Base-by-base conservation (phyloP, 2,888 invertebrate genomes). In the Syrista parreyssii region DNA sequence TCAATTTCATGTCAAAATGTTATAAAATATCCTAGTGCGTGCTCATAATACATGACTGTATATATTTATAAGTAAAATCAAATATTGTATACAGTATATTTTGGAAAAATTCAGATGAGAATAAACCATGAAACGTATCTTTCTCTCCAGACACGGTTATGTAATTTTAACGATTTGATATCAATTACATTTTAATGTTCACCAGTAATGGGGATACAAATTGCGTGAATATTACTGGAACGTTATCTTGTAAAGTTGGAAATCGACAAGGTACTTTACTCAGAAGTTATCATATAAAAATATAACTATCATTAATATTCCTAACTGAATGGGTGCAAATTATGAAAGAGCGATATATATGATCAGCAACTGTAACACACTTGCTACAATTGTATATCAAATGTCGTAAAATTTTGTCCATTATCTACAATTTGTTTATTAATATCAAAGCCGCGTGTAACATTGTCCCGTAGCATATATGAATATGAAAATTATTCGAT, bases 1-100 rank as follows among this genome's bases (percentile, higher is more conserved):
- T 91, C 88, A 90, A 89, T 88, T 87, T 89, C 86, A 84, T 89
- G 88, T 89, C 86, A 81, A 79, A 80, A 78, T 68, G 68, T 80
- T 84, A 82, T 80, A 82, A 84, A 82, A 84, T 87, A 85, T 87
- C 86, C 84, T 87, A 89, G 89, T 89, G 88, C 86, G 90, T 87
- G 82, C 83, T 87, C 86, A 77, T 78, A 79, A 82, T 68, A 76
- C 87, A 87, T 87, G 86, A 89, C 88, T 91, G 90, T 91, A 91
- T 88, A 91, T 90, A 91, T 90, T 88, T 89, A 89, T 90, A 90
- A 89, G 87, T 89, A 87, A 89, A 90, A 86, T 89, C 87, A 89
- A 90, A 90, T 89, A 90, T 90, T 91, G 90, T 91, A 91, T 90
- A 90, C 90, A 90, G 89, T 90, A 90, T 91, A 91, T 91, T 91